These are phyloP conservation scores for Leptinotarsa lineolata DNA, from an alignment of 1,140 invertebrate genomes.

Conservation along the genomic window DNA sequence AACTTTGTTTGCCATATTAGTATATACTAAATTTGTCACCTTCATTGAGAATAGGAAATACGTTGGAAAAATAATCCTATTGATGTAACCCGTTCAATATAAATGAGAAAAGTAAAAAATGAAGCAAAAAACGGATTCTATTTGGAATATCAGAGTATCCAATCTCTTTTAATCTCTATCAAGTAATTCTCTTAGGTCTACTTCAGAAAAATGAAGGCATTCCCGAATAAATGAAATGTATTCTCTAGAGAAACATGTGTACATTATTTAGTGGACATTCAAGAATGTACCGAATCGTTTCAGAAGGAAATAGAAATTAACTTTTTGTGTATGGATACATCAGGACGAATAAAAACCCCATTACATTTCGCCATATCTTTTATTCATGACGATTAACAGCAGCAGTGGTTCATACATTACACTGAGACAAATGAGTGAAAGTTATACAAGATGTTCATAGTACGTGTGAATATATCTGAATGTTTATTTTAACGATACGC, in stretches of 20 bases:
- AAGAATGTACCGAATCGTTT: constrained; percentile 37
- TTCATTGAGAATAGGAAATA: not conserved
- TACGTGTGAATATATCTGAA: too few relatives aligned
- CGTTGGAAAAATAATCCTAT: constrained; percentile 17
- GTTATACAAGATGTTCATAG: too few relatives aligned
- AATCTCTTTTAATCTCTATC: constrained; percentile 55
- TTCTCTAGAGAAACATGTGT: constrained; percentile 47
- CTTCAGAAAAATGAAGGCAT: constrained; percentile 54
- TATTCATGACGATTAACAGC: not conserved
- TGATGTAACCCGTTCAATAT: constrained; percentile 42
- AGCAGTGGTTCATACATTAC: not conserved
- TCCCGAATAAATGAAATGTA: constrained; percentile 54
- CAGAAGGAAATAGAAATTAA: constrained; percentile 30
- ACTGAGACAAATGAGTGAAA: too few relatives aligned
- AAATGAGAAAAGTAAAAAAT: constrained; percentile 44
- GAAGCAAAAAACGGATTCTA: constrained; percentile 46
- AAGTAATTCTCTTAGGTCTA: constrained; percentile 52
- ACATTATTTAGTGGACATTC: constrained; percentile 51
- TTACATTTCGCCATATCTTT: not conserved
- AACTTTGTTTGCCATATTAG: too few relatives aligned
- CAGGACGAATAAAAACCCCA: not conserved
- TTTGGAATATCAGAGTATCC: constrained; percentile 52
- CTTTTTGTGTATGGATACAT: constrained; percentile 14
- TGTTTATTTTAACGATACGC: too few relatives aligned
- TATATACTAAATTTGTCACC: too few relatives aligned